Percentiles rank a stretch among this genome's conserved stretches.
phyloP scores from a whole-genome alignment of 2,113 vertebrate genomes.

The Arothron firmamentum region DNA sequence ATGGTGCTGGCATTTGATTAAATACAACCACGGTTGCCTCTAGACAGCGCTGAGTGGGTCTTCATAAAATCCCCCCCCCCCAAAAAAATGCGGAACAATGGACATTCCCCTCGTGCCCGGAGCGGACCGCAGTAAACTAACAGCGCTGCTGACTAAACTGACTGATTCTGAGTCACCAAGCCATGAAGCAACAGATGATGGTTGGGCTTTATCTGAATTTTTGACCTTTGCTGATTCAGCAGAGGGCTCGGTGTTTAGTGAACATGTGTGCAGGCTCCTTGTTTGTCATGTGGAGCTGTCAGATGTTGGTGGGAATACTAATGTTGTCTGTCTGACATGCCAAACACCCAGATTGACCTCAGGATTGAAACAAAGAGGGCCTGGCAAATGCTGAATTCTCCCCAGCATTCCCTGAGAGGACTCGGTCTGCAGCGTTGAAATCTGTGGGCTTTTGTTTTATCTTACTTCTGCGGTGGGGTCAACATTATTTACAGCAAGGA shows the following conservation, averaged over 20 bases:
- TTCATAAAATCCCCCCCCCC: slow-evolving; percentile 64
- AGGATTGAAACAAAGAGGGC: too few relatives aligned
- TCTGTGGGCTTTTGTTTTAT: too few relatives aligned
- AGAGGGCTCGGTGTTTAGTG: neutral
- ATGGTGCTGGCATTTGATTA: slow-evolving; percentile 33
- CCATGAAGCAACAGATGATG: slow-evolving; percentile 1
- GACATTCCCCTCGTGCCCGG: slow-evolving; percentile 11
- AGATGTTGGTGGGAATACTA: neutral
- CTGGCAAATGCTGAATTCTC: too few relatives aligned
- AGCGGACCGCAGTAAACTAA: slow-evolving; percentile 21
- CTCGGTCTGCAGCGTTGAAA: too few relatives aligned
- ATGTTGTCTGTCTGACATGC: neutral
- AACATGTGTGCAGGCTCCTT: neutral
- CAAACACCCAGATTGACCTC: neutral
- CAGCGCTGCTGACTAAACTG: slow-evolving; percentile 16
- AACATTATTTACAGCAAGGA: too few relatives aligned
- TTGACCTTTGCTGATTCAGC: slow-evolving; percentile 6
- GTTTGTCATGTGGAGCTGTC: neutral
- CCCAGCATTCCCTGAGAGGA: too few relatives aligned
- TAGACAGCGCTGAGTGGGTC: slow-evolving; percentile 52
- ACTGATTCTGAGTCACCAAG: slow-evolving; percentile 11
- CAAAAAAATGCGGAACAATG: slow-evolving; percentile 39
- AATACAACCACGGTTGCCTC: slow-evolving; percentile 35
- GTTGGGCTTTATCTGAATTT: neutral
- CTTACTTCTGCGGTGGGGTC: too few relatives aligned